Evolutionary conservation across 2,797 vertebrate genomes (phyloP).

Genomic region (Prunella strophiata): DNA sequence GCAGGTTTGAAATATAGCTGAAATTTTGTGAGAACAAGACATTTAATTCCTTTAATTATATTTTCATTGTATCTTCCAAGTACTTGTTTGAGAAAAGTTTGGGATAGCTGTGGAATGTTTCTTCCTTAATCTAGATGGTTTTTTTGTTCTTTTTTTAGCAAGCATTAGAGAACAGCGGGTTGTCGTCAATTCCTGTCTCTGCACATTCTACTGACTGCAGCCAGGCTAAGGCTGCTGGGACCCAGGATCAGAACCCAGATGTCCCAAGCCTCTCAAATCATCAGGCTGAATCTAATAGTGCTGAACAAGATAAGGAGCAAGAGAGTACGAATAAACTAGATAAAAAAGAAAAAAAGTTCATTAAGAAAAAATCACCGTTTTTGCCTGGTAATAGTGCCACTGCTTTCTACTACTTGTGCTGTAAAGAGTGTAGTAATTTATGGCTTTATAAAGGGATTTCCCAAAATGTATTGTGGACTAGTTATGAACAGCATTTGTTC

Average conservation of each 20-base stretch:
- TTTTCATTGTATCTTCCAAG: neutral
- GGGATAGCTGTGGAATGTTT: neutral
- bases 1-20: neutral
- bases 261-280: constrained; percentile 63
- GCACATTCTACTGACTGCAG: constrained; percentile 78
- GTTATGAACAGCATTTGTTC: neutral
- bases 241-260: constrained; percentile 73
- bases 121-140: constrained; percentile 45
- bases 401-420: neutral
- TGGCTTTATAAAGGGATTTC: neutral
- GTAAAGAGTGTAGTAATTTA: neutral
- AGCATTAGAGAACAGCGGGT: constrained; percentile 98
- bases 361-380: constrained; percentile 90
- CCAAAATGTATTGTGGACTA: neutral
- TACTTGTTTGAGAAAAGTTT: neutral
- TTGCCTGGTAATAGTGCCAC: constrained; percentile 84
- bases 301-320: constrained; percentile 78
- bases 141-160: constrained; percentile 82
- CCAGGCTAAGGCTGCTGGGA: constrained; percentile 64
- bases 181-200: constrained; percentile 92
- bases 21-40: neutral
- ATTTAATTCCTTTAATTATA: neutral
- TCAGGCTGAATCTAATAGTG: constrained; percentile 60
- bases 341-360: constrained; percentile 89
- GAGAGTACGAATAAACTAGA: constrained; percentile 80